Conservation (phyloP, 2,113 vertebrate genomes). For the Amblyornis subalaris region DNA sequence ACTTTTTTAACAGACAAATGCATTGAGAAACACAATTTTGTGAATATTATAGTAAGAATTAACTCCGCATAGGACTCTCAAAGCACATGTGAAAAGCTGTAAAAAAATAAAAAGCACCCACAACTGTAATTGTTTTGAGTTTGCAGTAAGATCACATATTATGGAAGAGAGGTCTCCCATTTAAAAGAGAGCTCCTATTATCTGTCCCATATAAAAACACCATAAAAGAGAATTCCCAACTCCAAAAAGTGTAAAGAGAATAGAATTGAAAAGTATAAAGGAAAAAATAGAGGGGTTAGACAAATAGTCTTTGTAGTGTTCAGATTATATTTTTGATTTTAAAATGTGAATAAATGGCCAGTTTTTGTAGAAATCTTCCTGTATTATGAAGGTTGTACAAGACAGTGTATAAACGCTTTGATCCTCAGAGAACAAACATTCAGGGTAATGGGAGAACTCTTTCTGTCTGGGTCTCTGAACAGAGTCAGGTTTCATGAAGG, state of each 20-base stretch:
- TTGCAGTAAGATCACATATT: background rate
- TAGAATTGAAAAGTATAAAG: background rate
- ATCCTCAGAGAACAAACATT: background rate
- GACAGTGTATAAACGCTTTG: background rate
- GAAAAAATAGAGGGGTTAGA: background rate
- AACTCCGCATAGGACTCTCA: background rate
- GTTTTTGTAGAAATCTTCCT: background rate
- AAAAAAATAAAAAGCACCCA: background rate
- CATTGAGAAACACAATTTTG: slow-evolving; percentile 21
- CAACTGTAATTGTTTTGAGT: background rate
- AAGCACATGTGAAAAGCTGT: background rate
- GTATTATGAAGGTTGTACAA: background rate
- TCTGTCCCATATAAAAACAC: background rate
- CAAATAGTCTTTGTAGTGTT: background rate
- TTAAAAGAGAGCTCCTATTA: background rate
- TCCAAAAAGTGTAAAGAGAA: background rate
- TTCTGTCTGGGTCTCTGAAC: background rate
- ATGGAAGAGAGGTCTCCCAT: background rate
- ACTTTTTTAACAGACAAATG: slow-evolving; percentile 35
- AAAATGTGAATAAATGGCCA: background rate
- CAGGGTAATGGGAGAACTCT: background rate
- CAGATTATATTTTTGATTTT: background rate
- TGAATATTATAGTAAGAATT: slow-evolving; percentile 14
- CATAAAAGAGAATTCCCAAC: background rate
- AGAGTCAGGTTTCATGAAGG: background rate